Conservation (phyloP, 1,140 invertebrate species). For the Metopolophium dirhodum region DNA sequence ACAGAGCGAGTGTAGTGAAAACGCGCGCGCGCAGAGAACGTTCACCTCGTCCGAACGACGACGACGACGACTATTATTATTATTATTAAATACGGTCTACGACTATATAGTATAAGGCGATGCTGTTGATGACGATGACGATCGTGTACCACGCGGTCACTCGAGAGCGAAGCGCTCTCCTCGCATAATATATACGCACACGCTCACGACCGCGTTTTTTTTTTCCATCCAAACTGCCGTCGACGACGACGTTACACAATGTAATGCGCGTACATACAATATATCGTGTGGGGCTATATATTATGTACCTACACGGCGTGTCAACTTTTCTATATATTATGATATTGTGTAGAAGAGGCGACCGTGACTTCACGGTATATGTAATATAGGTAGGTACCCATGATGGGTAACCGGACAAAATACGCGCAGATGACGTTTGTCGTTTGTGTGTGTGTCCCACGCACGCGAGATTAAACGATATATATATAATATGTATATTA, state of each 20-base stretch:
- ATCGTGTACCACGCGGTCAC: constrained; percentile 28
- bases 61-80: neutral
- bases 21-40: constrained; percentile 18
- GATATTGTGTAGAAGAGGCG: neutral
- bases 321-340: neutral
- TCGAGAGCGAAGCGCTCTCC: neutral
- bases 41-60: constrained; percentile 10
- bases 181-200: neutral
- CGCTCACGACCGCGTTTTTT: neutral
- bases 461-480: neutral
- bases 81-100: neutral
- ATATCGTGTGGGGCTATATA: neutral
- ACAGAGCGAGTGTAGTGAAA: neutral
- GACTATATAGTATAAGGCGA: neutral
- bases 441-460: neutral
- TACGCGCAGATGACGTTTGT: neutral
- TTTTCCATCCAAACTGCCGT: neutral
- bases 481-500: neutral
- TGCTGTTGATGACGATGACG: constrained; percentile 3
- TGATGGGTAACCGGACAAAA: neutral
- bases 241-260: constrained; percentile 23
- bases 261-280: neutral
- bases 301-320: neutral
- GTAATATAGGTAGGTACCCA: neutral
- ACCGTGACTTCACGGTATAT: neutral